Base-by-base conservation (phyloP, 1,140 invertebrate genomes). In the Dryas iulia region DNA sequence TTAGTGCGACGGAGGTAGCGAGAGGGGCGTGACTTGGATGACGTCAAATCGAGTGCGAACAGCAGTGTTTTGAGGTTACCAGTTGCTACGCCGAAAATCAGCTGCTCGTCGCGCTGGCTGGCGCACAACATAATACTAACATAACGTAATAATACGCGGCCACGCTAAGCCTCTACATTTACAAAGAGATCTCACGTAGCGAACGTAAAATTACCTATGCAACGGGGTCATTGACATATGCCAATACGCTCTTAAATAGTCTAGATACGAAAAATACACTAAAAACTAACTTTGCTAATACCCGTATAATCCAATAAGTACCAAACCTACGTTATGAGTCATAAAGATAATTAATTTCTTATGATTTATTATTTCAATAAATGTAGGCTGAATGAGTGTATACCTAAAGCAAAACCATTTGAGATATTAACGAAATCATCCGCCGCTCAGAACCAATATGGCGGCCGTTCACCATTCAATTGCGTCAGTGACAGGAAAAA, bases 1-100 rank as follows among this genome's bases (percentile, higher is more conserved):
- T 7, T 2, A 8, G 14, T 14, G 7, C 7, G 14, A 47, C n/a
- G 10, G 39, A 47, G 39, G 18, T 47, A 6, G 39, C 14, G 18
- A 47, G 1, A 10, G 39, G 39, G 39, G 39, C 39, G 39, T 47
- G 39, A 21, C 39, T 47, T 31, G 60, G 33, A 73, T 83, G 81
- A 87, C 86, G 83, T 87, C 78, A 83, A 39, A 65, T 24, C 54
- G 52, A 61, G 77, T 74, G 78, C 69, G 81, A 73, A 77, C 85
- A 73, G 83, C 79, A 77, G 81, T 59, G 80, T 79, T 82, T 86
- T 87, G 78, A 83, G 78, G 77, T 83, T 74, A 67, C 69, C 57
- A 72, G 77, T 81, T 82, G 76, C 79, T 78, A 81, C 81, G 81
- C 81, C 77, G 71, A 83, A 84, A 87, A 90, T 90, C 87, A 90